Base-by-base conservation (phyloP, 2,797 vertebrate species). In the Melanotaenia parkinsoni region DNA sequence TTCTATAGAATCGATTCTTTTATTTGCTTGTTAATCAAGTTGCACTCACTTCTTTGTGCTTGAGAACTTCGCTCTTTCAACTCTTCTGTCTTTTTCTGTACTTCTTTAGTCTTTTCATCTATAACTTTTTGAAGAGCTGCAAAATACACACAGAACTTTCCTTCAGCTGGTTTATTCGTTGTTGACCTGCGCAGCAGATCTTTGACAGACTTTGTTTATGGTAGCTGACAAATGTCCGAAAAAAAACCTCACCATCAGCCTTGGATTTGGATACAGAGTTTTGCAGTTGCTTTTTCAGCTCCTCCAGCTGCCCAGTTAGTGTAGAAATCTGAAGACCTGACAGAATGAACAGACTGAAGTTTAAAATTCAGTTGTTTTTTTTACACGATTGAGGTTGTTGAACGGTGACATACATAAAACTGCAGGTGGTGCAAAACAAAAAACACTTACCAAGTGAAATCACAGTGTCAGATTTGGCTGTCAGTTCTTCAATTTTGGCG, bases 261-360 rank as follows among this genome's bases (percentile, higher is more conserved):
- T 85, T 83, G 37, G 40, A 57, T n/a, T 63, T 70, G 10, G 79
- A 80, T 0, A 67, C 43, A 20, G 80, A 60, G 33, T 74, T 80
- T 40, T 54, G 18, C 1, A 76, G 62, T 57, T 85, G 77, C 26
- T 1, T 62, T 18, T 79, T 74, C 5, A 87, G 76, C 16, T 68
- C 79, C 11, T 76, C 63, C 43, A 85, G 18, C 37, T 86, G 72
- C 20, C 33, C 3, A 3, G 26, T 80, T 45, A 90, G 32, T 5
- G 67, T 76, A 10, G 86, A 85, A 76, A 91, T 18, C 35, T 85
- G 73, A 54, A 92, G 79, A 72, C 77, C 89, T 91, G 72, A 59
- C 63, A 73, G 1, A 47, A 62, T 18, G 2, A 57, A n/a, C 28
- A 68, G n/a, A 60, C 13, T 13, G 0, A 22, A 57, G 6, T 56